Conservation (phyloP, 1,140 invertebrate genomes). For the Drosophila seguyi region DNA sequence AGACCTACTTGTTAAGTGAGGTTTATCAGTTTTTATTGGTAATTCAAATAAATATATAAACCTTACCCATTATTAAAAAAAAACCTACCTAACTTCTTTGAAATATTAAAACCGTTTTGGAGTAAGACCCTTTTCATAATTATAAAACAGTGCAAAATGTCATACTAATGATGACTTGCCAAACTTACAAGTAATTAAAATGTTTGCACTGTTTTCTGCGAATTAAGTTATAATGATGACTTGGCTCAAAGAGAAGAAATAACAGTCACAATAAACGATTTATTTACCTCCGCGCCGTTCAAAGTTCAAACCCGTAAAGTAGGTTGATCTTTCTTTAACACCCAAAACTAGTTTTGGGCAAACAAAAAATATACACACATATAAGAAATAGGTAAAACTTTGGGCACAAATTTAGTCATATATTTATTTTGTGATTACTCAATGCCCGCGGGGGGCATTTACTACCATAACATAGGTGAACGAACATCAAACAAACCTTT, state of each 20-base stretch:
- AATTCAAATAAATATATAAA: too few relatives aligned
- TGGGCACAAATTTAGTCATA: conserved; percentile 19
- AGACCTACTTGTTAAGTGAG: neutral
- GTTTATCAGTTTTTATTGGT: too few relatives aligned
- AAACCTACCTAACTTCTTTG: too few relatives aligned
- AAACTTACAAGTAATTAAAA: neutral
- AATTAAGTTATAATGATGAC: conserved; percentile 6
- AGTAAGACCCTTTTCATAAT: neutral
- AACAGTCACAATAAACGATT: neutral
- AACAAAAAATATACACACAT: neutral
- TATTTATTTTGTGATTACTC: conserved; percentile 35
- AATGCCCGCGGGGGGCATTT: neutral
- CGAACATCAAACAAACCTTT: conserved; percentile 27
- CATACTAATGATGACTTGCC: conserved; percentile 3
- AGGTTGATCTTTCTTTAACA: neutral
- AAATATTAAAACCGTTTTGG: neutral
- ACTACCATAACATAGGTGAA: conserved; percentile 17
- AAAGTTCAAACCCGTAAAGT: conserved; percentile 21
- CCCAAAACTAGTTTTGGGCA: conserved; percentile 10
- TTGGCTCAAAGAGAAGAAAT: neutral
- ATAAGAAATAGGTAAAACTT: neutral
- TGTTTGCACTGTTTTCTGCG: neutral
- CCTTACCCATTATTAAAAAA: too few relatives aligned
- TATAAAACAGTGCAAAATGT: too few relatives aligned
- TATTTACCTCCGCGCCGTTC: conserved; percentile 1